These are phyloP conservation scores for Neopipo cinnamomea DNA, from an alignment of 2,113 vertebrate species.

Conservation along the genomic window DNA sequence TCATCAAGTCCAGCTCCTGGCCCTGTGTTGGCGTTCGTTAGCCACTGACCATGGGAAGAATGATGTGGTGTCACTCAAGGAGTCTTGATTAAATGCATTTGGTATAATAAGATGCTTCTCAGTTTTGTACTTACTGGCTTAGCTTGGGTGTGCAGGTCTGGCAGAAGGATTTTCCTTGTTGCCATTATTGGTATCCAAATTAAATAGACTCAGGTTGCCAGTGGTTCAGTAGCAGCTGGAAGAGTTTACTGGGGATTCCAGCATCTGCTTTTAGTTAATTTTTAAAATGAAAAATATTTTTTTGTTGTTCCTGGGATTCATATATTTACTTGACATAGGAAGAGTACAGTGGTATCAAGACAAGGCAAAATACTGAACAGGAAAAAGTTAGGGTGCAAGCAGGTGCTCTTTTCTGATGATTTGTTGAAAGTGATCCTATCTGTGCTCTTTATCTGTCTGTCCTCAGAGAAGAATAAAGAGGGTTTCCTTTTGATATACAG, in stretches of 20 bases:
- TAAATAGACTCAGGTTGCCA: constrained; percentile 69
- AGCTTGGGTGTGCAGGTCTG: constrained; percentile 42
- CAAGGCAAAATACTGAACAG: neutral
- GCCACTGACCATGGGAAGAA: constrained; percentile 28
- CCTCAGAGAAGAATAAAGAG: constrained; percentile 29
- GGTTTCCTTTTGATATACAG: constrained; percentile 19
- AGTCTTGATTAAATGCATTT: neutral
- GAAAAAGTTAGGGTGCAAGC: constrained; percentile 9
- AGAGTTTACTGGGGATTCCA: constrained; percentile 61
- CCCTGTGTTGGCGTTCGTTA: constrained; percentile 6
- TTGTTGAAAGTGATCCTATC: constrained; percentile 42
- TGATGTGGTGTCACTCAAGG: neutral
- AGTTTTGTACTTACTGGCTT: constrained; percentile 33
- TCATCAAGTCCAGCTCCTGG: neutral
- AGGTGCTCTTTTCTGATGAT: constrained; percentile 9
- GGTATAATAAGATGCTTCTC: constrained; percentile 5
- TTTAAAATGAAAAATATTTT: constrained; percentile 66
- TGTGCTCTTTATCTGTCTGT: constrained; percentile 27
- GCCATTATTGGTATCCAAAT: constrained; percentile 68
- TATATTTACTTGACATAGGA: constrained; percentile 36
- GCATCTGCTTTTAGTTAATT: constrained; percentile 72
- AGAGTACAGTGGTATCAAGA: neutral
- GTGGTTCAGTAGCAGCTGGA: constrained; percentile 74
- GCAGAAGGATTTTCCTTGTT: constrained; percentile 59
- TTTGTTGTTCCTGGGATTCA: constrained; percentile 42